Evolutionary conservation across 2,113 vertebrate genomes (phyloP), one percentile per base, ranked within the genome.

Genomic region (Pterocles orientalis): DNA sequence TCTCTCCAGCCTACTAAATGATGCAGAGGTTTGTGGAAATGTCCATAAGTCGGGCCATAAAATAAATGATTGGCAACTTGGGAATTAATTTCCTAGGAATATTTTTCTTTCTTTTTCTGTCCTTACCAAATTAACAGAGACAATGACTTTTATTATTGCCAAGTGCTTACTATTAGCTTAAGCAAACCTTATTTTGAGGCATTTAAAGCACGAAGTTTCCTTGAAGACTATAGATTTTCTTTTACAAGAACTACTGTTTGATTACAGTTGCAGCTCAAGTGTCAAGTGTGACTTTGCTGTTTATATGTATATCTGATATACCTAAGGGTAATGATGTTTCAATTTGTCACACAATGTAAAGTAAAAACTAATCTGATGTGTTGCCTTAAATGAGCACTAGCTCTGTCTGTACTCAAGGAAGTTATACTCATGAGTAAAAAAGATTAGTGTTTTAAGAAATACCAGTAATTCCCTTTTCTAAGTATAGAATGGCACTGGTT

Each of bases 381-480:
- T 78, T 91, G 57, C 66, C 68, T 77, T 73, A 80, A 88, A 84
- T 85, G 61, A 88, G 25, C 39, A 29, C 18, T 82, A 34, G 12
- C 34, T 72, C 21, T 80, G 17, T 71, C 80, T 78, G 13, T 79
- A 23, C 36, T 50, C 36, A 54, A 56, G 34, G 66, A 94, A 77
- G 60, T 72, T 95, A 86, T 68, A 84, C 45, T 43, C 36, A 26
- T 39, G 15, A 89, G 41, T 71, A 96, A 96, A 95, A 93, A 70
- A 97, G 90, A 82, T 96, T 86, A 86, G 33, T 43, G n/a, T 75
- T 78, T 95, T 82, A 92, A 92, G 85, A 94, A 96, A 86, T 64
- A 76, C 54, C 9, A 34, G 8, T 82, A 91, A 91, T 95, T 91
- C 69, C 36, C 33, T 87, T 57, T 85, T 80, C 58, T 78, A 92